A percentile compares a stretch with the other conserved stretches of the same genome.
Evolutionary conservation across 1,140 invertebrate genomes (phyloP).

Genomic region (Trachymyrmex septentrionalis): DNA sequence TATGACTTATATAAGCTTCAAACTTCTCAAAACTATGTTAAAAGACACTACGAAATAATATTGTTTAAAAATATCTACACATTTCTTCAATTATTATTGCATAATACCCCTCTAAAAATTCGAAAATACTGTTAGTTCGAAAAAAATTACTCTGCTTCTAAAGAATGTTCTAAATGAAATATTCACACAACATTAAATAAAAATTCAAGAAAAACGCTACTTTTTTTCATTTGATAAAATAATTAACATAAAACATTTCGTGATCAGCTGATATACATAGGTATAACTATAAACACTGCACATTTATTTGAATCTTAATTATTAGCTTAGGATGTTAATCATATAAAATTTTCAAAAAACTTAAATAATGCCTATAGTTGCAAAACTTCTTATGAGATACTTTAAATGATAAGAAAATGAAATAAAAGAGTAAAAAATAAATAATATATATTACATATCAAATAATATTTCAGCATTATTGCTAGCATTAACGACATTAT

Average conservation of each 20-base stretch:
- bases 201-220: background rate
- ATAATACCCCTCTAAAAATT: background rate
- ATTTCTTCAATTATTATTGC: background rate
- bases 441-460: background rate
- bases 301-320: constrained; percentile 14
- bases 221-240: background rate
- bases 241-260: background rate
- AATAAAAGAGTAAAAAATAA: background rate
- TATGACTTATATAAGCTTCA: background rate
- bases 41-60: background rate
- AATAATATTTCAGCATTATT: background rate
- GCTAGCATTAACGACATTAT: background rate
- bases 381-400: background rate
- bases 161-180: background rate
- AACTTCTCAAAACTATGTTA: background rate
- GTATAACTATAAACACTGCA: background rate
- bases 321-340: background rate
- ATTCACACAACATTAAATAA: background rate
- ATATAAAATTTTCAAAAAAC: background rate
- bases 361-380: background rate
- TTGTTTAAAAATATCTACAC: background rate
- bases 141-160: background rate
- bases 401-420: background rate
- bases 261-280: background rate
- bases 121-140: background rate